Evolutionary conservation across 2,113 vertebrate genomes (phyloP).

Genomic region (Myrmophylax atrothorax): DNA sequence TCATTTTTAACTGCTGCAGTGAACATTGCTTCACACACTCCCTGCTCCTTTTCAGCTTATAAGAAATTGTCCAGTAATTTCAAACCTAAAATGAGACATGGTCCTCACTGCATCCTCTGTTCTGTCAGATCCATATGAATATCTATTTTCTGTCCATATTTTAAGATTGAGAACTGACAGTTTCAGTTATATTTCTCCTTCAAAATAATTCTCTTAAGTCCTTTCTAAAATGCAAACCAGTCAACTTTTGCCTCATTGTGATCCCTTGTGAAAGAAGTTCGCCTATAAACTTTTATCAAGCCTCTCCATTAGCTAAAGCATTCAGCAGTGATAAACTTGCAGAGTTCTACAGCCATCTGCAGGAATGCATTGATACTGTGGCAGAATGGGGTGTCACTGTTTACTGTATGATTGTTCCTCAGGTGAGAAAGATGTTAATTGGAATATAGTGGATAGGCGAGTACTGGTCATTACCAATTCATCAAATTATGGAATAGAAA

Average conservation of each 20-base stretch:
- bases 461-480: not conserved
- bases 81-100: not conserved
- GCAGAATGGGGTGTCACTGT: not conserved
- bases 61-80: not conserved
- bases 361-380: constrained; percentile 65
- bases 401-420: not conserved
- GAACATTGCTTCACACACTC: not conserved
- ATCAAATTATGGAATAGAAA: not conserved
- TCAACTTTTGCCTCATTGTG: not conserved
- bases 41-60: not conserved
- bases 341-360: constrained; percentile 65
- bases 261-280: not conserved
- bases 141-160: not conserved
- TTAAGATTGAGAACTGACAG: not conserved
- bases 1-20: not conserved
- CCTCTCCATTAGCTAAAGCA: not conserved
- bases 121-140: not conserved
- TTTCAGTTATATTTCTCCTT: not conserved
- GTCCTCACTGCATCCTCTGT: not conserved
- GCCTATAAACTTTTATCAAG: not conserved
- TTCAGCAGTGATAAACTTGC: constrained; percentile 28
- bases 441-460: not conserved
- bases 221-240: not conserved
- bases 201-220: not conserved
- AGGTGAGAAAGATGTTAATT: not conserved